Evolutionary conservation across 2,797 vertebrate genomes (phyloP).

Genomic region (Tokudaia tokunoshimensis): DNA sequence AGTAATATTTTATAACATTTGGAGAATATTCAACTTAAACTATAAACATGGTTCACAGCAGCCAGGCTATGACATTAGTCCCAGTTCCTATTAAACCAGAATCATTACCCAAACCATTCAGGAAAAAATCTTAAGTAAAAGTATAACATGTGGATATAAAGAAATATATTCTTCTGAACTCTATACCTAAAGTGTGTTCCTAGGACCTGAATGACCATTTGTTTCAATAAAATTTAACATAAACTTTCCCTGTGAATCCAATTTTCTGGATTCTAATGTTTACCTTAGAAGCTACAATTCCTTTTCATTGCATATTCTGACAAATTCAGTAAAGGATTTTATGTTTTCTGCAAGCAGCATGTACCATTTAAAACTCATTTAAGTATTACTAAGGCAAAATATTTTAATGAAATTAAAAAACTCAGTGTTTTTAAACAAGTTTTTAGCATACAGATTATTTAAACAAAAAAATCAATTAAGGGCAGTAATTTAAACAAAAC

Average conservation of each 20-base stretch:
- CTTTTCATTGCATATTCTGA: not conserved
- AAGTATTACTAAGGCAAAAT: not conserved
- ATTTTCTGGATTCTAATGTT: not conserved
- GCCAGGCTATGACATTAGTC: not conserved
- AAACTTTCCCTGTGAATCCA: not conserved
- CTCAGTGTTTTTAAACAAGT: not conserved
- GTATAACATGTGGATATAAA: not conserved
- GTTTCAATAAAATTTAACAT: not conserved
- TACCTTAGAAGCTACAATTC: not conserved
- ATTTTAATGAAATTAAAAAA: slow-evolving; percentile 15
- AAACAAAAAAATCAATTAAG: not conserved
- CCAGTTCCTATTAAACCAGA: not conserved
- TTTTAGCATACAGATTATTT: not conserved
- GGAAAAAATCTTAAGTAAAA: slow-evolving; percentile 19
- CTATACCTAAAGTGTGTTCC: not conserved
- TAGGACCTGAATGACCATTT: slow-evolving; percentile 35
- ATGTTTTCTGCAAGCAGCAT: not conserved
- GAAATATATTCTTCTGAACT: not conserved
- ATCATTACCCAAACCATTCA: not conserved
- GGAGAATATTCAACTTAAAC: not conserved
- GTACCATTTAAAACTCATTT: slow-evolving; percentile 6
- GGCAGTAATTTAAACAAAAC: not conserved
- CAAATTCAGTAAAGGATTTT: not conserved
- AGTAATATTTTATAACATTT: not conserved
- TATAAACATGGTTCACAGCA: not conserved